A percentile compares a stretch with the other conserved stretches of the same genome.
Evolutionary conservation across 2,113 vertebrate genomes (phyloP).

Genomic region (western clawed frog (Xenopus tropicalis)): DNA sequence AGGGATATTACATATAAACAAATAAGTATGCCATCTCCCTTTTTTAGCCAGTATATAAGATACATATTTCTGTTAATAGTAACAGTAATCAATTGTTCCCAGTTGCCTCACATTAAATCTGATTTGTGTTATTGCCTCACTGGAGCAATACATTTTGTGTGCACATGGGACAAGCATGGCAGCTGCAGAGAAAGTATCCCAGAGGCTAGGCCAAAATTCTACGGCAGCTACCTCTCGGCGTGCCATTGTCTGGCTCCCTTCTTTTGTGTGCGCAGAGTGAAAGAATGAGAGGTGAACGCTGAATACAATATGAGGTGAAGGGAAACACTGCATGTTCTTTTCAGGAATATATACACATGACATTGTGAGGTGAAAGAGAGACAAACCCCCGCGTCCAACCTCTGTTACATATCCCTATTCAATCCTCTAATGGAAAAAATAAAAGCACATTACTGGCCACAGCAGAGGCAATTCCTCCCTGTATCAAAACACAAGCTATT

Average conservation of each 20-base stretch:
- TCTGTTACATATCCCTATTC: not conserved
- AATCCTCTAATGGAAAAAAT: not conserved
- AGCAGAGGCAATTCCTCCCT: no score
- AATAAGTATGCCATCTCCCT: no score
- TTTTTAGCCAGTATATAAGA: no score
- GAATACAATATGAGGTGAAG: not conserved
- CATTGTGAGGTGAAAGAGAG: not conserved
- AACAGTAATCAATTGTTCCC: conserved; percentile 1
- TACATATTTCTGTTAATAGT: not conserved
- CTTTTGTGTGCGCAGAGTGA: conserved; percentile 1
- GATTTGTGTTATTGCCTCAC: conserved; percentile 47
- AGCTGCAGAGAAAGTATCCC: conserved; percentile 18
- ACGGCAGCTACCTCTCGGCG: not conserved
- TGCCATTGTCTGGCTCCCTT: conserved; percentile 2
- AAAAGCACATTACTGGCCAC: not conserved
- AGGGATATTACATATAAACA: no score
- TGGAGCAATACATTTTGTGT: conserved; percentile 23
- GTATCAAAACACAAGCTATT: no score
- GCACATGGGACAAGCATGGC: not conserved
- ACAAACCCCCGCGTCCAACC: not conserved
- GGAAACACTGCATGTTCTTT: not conserved
- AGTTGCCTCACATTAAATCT: not conserved
- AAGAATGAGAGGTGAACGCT: not conserved
- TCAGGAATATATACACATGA: not conserved
- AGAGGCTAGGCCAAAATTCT: conserved; percentile 19